Conservation (phyloP, 2,113 vertebrate species). For the Chlorocebus sabaeus region DNA sequence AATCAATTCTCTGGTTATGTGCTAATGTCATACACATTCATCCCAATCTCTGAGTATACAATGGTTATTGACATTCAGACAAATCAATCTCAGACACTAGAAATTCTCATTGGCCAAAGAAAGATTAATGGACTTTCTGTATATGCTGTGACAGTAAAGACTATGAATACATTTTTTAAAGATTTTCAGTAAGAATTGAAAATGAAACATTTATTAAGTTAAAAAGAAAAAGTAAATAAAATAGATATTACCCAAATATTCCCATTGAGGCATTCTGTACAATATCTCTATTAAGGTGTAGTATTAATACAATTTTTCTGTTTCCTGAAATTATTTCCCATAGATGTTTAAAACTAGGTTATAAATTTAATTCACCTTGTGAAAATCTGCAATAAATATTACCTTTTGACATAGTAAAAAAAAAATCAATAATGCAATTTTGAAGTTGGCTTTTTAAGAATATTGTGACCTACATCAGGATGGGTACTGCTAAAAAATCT, state of each 20-base stretch:
- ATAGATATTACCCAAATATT: not conserved
- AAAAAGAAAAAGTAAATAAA: slow-evolving; percentile 7
- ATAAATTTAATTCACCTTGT: slow-evolving; percentile 67
- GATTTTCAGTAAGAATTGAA: slow-evolving; percentile 46
- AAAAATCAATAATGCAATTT: slow-evolving; percentile 70
- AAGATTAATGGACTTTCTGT: slow-evolving; percentile 42
- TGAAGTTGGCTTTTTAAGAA: slow-evolving; percentile 68
- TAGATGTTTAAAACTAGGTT: slow-evolving; percentile 62
- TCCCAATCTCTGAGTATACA: not conserved
- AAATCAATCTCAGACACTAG: slow-evolving; percentile 42
- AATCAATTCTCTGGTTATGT: slow-evolving; percentile 32
- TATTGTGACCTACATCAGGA: not conserved
- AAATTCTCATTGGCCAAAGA: slow-evolving; percentile 36
- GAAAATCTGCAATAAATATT: slow-evolving; percentile 76
- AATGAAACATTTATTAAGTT: slow-evolving; percentile 31
- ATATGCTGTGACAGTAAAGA: slow-evolving; percentile 31
- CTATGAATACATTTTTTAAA: slow-evolving; percentile 23
- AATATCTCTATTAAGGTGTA: slow-evolving; percentile 18
- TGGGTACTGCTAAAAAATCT: not conserved
- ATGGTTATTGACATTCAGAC: slow-evolving; percentile 43
- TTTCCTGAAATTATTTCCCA: slow-evolving; percentile 72
- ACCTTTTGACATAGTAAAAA: slow-evolving; percentile 67
- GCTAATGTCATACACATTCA: slow-evolving; percentile 41
- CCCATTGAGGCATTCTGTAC: not conserved
- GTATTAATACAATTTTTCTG: slow-evolving; percentile 68